A percentile compares a stretch with the other conserved stretches of the same genome.
These are phyloP conservation scores for Pristionchus arcanus DNA, from an alignment of 2,888 invertebrate genomes.

Conservation along the genomic window DNA sequence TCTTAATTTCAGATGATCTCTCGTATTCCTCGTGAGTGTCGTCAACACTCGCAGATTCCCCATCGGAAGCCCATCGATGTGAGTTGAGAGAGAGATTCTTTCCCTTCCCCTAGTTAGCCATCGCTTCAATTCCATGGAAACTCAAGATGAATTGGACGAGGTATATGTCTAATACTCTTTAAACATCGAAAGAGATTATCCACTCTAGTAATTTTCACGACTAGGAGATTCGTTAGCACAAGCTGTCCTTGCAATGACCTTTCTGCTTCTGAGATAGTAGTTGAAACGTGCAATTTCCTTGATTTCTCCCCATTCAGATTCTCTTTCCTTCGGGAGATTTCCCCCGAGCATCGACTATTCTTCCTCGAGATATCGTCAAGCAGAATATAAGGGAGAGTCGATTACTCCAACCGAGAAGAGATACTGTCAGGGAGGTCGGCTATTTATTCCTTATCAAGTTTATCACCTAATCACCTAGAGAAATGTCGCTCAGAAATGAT, in stretches of 20 bases:
- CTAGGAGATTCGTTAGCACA: background rate
- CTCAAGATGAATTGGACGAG: background rate
- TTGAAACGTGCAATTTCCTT: background rate
- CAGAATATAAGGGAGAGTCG: slow-evolving; percentile 64
- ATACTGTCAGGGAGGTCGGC: slow-evolving; percentile 57
- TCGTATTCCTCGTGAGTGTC: slow-evolving; percentile 50
- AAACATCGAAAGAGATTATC: no score
- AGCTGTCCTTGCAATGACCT: background rate
- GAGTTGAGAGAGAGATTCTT: background rate
- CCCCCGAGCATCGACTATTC: background rate
- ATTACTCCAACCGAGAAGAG: slow-evolving; percentile 59
- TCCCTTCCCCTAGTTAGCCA: background rate
- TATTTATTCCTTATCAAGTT: no score
- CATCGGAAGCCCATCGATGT: slow-evolving; percentile 46
- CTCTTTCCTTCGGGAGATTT: slow-evolving; percentile 47
- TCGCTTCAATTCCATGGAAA: background rate
- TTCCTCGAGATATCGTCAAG: slow-evolving; percentile 62
- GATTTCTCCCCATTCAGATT: slow-evolving; percentile 10
- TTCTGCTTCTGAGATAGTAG: background rate
- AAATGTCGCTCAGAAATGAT: background rate
- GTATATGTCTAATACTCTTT: background rate
- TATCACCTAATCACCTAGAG: no score
- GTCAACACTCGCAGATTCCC: slow-evolving; percentile 17
- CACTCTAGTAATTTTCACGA: background rate
- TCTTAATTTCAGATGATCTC: background rate